Base-by-base conservation (phyloP, 2,797 vertebrate genomes). In the Antrozous pallidus region DNA sequence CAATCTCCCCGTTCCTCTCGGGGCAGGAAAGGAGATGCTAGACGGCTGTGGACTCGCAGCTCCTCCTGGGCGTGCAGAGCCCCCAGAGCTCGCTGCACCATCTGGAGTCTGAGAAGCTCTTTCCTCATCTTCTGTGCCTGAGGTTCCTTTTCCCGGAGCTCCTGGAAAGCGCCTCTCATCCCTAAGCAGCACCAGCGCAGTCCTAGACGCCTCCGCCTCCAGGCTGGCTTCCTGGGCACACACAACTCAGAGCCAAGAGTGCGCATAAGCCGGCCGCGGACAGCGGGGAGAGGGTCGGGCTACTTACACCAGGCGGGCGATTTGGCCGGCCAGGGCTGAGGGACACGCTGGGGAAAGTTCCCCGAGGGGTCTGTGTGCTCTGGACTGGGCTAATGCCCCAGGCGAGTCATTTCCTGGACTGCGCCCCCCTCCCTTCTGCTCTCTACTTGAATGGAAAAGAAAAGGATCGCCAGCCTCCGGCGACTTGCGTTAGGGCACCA, bases 141-240 rank as follows among this genome's bases (percentile, higher is more conserved):
- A 24, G 10, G 91, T 86, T 86, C 61, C 65, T 11, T 45, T 24
- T 17, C 28, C 42, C 1, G 4, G 12, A 63, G 36, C n/a, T 80
- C 54, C 54, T 1, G 26, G 38, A 22, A 38, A 11, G 6, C 7
- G 0, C 58, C 38, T 38, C 54, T 9, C 8, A 9, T 4, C 51
- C 24, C 0, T 6, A 31, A 14, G n/a, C 9, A 11, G 38, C 33
- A 13, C 2, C 7, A 4, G 1, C 18, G 81, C 3, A n/a, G 3
- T 28, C 36, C 61, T 58, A n/a, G 17, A 3, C 42, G 18, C 26
- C 65, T 5, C 18, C 33, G 26, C 75, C 75, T 33, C 49, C 33
- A 22, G 0, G 22, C 28, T 69, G 1, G 40, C n/a, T 63, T 81
- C n/a, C 45, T 14, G 74, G 54, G 36, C 9, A 33, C n/a, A 77